Evolutionary conservation across 2,888 invertebrate species (phyloP), one percentile per base, ranked within the genome.

Genomic region (Heliconius ethilla): DNA sequence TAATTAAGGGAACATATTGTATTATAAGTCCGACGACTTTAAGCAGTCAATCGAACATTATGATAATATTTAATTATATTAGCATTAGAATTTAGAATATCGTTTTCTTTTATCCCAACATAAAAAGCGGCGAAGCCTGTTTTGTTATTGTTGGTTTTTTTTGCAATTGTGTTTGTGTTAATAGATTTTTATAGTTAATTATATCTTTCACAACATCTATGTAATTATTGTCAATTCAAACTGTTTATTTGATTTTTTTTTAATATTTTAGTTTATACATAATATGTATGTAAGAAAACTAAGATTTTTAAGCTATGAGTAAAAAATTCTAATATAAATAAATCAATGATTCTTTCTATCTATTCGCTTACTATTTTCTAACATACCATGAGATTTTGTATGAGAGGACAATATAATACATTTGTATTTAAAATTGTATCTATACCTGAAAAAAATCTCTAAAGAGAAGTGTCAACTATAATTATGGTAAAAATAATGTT

Each of bases 21-120:
- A 22, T 11, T 40, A 0, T 22, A 25, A 45, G 25, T 51, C 25
- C 66, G 27, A 37, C 29, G 73, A 78, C 74, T 75, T n/a, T 29
- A 79, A 78, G 75, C 59, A 70, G 62, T 55, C 45, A 13, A 75
- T 75, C 80, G 75, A 59, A 63, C 55, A 79, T 81, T 65, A 59
- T 63, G 15, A 51, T 37, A 18, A 70, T n/a, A n/a, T 65, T 55
- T 81, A 82, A 86, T 83, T 85, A 78, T 76, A 79, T 78, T 74
- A 22, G 29, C 45, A 77, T 77, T 73, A 25, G 5, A 73, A n/a
- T 37, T 13, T 78, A 27, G 25, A 27, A 62, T 25, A 25, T 27
- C 15, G 27, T 62, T 62, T 63, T 75, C 13, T 67, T 51, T 51
- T 51, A 37, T 33, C 25, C 45, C 25, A 45, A 73, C 55, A 63